Evolutionary conservation across 2,888 invertebrate genomes (phyloP).

Genomic region (Brachylomia viminalis): DNA sequence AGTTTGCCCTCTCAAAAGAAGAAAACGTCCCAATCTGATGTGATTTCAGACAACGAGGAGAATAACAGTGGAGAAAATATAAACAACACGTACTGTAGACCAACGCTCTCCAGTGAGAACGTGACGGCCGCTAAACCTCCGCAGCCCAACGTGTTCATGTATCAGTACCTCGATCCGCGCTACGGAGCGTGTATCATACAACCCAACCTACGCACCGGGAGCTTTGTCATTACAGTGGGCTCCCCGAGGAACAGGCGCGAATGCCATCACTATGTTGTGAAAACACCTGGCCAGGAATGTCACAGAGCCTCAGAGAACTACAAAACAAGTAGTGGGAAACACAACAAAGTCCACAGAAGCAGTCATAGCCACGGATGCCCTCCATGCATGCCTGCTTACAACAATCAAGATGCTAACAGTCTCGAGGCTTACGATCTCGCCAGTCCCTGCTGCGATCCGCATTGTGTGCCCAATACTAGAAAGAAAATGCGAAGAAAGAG

Average conservation of each 20-base stretch:
- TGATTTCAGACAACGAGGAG: slow-evolving; percentile 85
- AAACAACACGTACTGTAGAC: slow-evolving; percentile 92
- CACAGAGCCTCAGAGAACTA: slow-evolving; percentile 81
- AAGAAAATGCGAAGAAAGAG: slow-evolving; percentile 89
- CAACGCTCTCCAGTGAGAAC: slow-evolving; percentile 96
- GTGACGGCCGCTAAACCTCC: slow-evolving; percentile 89
- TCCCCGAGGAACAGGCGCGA: slow-evolving; percentile 92
- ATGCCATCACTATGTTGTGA: slow-evolving; percentile 93
- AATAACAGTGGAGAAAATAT: slow-evolving; percentile 85
- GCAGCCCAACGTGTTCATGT: slow-evolving; percentile 89
- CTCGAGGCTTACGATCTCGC: slow-evolving; percentile 96
- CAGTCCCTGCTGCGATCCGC: slow-evolving; percentile 96
- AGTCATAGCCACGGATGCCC: slow-evolving; percentile 92
- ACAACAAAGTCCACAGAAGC: slow-evolving; percentile 80
- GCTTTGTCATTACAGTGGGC: slow-evolving; percentile 93
- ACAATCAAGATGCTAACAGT: slow-evolving; percentile 93
- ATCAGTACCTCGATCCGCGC: slow-evolving; percentile 93
- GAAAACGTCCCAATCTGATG: slow-evolving; percentile 90
- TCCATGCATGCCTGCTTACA: slow-evolving; percentile 92
- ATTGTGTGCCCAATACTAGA: slow-evolving; percentile 93
- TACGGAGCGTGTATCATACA: slow-evolving; percentile 93
- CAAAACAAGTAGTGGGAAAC: slow-evolving; percentile 80
- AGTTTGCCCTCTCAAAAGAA: slow-evolving; percentile 96
- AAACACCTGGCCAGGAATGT: slow-evolving; percentile 80
- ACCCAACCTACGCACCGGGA: slow-evolving; percentile 92